Conservation (phyloP, 2,888 invertebrate species). For the Nymphalis c-album region DNA sequence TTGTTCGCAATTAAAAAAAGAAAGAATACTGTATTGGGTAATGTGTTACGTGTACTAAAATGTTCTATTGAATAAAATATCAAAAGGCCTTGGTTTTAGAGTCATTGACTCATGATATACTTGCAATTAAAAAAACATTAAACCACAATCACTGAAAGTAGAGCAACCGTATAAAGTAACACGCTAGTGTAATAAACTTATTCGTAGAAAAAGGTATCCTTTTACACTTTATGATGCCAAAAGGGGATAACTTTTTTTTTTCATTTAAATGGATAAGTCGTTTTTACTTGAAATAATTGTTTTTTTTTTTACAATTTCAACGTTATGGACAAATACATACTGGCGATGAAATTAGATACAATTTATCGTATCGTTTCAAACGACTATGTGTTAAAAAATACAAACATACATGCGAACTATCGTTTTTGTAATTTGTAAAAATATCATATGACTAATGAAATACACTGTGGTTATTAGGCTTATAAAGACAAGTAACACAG, state of each 20-base stretch:
- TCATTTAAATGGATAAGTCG: neutral
- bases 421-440: no score
- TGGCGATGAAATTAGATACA: no score
- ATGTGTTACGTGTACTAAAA: conserved; percentile 1
- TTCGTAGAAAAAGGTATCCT: conserved; percentile 14
- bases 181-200: conserved; percentile 16
- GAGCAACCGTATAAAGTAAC: conserved; percentile 33
- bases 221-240: neutral
- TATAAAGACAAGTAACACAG: conserved; percentile 38
- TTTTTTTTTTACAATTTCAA: neutral
- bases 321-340: no score
- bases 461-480: neutral
- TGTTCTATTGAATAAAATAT: conserved; percentile 1
- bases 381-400: no score
- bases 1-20: neutral
- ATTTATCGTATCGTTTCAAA: no score
- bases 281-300: neutral
- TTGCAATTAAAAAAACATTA: conserved; percentile 42
- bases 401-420: no score
- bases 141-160: conserved; percentile 32
- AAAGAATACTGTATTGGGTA: neutral
- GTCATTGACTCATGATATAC: conserved; percentile 38
- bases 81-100: conserved; percentile 10
- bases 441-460: no score
- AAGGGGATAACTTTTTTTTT: neutral